These are phyloP conservation scores for Machaerirhynchus nigripectus DNA, from an alignment of 2,113 vertebrate species.

Conservation along the genomic window DNA sequence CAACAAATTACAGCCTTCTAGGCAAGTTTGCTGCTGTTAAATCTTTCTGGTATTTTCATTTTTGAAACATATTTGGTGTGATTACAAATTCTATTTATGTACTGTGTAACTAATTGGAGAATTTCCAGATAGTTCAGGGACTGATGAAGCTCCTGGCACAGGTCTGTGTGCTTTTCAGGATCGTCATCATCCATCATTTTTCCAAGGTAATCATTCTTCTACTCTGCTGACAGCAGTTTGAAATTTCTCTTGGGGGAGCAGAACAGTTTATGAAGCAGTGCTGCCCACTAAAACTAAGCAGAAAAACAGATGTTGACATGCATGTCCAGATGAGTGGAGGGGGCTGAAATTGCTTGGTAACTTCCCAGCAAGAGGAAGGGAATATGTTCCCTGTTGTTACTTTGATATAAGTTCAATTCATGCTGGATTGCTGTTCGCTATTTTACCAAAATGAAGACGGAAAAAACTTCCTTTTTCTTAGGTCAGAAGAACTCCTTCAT, in stretches of 20 bases:
- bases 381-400: background rate
- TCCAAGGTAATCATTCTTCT: background rate
- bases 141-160: background rate
- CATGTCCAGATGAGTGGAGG: background rate
- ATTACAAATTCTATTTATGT: background rate
- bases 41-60: background rate
- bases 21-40: background rate
- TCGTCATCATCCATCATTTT: background rate
- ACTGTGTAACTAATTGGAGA: background rate
- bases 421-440: background rate
- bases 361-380: background rate
- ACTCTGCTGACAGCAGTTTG: background rate
- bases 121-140: background rate
- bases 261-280: background rate
- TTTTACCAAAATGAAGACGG: background rate
- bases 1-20: background rate
- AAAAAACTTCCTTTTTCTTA: background rate
- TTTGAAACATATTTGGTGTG: background rate
- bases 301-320: background rate
- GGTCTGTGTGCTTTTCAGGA: background rate
- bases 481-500: background rate
- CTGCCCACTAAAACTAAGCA: background rate
- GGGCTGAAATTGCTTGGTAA: background rate
- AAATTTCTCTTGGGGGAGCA: background rate
- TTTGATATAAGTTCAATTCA: background rate